Conservation (phyloP, 1,140 invertebrate species). For the Camponotus floridanus region DNA sequence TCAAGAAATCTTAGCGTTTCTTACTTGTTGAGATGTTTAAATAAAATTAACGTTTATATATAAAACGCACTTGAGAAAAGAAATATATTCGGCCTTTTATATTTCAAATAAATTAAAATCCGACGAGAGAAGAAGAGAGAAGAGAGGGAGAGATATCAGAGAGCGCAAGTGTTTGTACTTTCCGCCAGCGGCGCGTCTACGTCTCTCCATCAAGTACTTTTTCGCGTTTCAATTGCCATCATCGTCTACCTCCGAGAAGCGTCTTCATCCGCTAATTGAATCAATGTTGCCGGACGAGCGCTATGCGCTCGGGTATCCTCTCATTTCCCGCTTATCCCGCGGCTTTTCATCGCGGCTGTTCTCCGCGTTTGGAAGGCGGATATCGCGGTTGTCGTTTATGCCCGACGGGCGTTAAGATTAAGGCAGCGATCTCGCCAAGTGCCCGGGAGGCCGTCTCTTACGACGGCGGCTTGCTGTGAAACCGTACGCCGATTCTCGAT, state of each 20-base stretch:
- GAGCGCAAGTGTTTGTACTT: not conserved
- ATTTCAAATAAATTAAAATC: slow-evolving; percentile 4
- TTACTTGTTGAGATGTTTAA: not conserved
- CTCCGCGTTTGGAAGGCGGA: slow-evolving; percentile 37
- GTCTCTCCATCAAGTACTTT: not conserved
- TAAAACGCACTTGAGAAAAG: not conserved
- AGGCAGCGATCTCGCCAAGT: slow-evolving; percentile 61
- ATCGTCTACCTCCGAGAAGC: slow-evolving; percentile 34
- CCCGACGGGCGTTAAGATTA: slow-evolving; percentile 69
- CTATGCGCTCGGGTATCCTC: not conserved
- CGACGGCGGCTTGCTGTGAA: slow-evolving; percentile 75
- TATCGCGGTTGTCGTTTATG: slow-evolving; percentile 64
- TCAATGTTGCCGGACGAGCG: slow-evolving; percentile 28
- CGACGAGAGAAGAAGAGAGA: not conserved
- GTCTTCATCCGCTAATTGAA: slow-evolving; percentile 57
- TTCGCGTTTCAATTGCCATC: slow-evolving; percentile 31
- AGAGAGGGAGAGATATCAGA: too few relatives aligned
- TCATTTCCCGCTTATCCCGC: slow-evolving; percentile 36
- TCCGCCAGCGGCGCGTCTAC: not conserved
- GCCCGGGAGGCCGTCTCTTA: slow-evolving; percentile 57
- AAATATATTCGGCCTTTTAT: not conserved
- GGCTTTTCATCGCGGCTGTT: slow-evolving; percentile 1
- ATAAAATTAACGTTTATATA: not conserved
- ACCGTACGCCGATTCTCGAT: slow-evolving; percentile 71
- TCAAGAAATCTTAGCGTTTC: not conserved